Evolutionary conservation across 2,113 vertebrate genomes (phyloP).

Genomic region (Clinocottus analis): DNA sequence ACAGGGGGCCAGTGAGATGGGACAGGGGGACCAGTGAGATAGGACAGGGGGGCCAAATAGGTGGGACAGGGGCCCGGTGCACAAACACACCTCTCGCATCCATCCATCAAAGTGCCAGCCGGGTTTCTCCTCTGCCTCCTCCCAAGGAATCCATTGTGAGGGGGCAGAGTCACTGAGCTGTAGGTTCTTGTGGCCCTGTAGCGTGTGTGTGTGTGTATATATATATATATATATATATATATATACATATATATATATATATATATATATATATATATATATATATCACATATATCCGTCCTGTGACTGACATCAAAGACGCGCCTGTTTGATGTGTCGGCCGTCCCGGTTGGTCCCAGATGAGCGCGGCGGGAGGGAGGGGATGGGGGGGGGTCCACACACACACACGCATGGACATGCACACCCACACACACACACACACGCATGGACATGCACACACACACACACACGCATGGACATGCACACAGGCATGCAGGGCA

Average conservation of each 20-base stretch:
- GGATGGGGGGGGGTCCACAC: slow-evolving; percentile 5
- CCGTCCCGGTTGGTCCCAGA: slow-evolving; percentile 50
- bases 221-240: slow-evolving; percentile 6
- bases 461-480: slow-evolving; percentile 11
- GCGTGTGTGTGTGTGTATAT: background rate
- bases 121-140: slow-evolving; percentile 40
- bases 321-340: slow-evolving; percentile 42
- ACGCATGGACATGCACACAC: slow-evolving; percentile 1
- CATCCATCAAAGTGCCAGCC: slow-evolving; percentile 69
- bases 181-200: background rate
- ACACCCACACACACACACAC: background rate
- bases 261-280: slow-evolving; percentile 7
- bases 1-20: slow-evolving; percentile 35
- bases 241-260: too few species aligned
- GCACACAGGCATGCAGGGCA: slow-evolving; percentile 38
- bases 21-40: slow-evolving; percentile 60
- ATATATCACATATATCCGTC: slow-evolving; percentile 11
- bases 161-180: slow-evolving; percentile 8
- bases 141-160: slow-evolving; percentile 28
- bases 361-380: too few species aligned
- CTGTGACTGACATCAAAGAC: slow-evolving; percentile 43
- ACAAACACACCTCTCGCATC: slow-evolving; percentile 46
- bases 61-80: too few species aligned
- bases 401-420: slow-evolving; percentile 5
- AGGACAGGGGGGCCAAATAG: slow-evolving; percentile 21